A percentile compares a stretch with the other conserved stretches of the same genome.
These are phyloP conservation scores for Sander lucioperca DNA, from an alignment of 2,113 vertebrate species.

Conservation along the genomic window DNA sequence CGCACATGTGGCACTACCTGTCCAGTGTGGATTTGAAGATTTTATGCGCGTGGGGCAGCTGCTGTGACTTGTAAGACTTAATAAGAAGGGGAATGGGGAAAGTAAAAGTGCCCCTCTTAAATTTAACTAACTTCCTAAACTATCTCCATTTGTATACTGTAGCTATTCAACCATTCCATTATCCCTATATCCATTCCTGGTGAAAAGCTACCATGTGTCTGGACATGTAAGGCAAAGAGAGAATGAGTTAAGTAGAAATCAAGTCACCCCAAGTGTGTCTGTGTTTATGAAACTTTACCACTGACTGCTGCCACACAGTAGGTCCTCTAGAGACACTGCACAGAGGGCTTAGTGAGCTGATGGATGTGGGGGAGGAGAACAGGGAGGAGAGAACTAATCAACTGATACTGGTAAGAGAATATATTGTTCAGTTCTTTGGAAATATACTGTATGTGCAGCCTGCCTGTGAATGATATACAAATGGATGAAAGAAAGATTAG, in stretches of 20 bases:
- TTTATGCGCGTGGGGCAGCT: slow-evolving; percentile 83
- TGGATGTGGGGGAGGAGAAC: slow-evolving; percentile 4
- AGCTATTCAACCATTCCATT: slow-evolving; percentile 25
- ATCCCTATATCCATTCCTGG: slow-evolving; percentile 43
- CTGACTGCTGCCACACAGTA: slow-evolving; percentile 68
- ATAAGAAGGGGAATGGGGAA: slow-evolving; percentile 29
- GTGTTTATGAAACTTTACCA: slow-evolving; percentile 76
- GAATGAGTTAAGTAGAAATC: slow-evolving; percentile 54
- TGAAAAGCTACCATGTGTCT: slow-evolving; percentile 77
- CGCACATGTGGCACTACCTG: slow-evolving; percentile 86
- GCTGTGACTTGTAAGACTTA: slow-evolving; percentile 61
- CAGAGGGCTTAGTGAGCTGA: slow-evolving; percentile 36
- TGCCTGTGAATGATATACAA: not conserved
- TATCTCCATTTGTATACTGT: slow-evolving; percentile 34
- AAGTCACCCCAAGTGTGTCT: slow-evolving; percentile 67
- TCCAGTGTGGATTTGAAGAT: slow-evolving; percentile 79
- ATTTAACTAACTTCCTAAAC: slow-evolving; percentile 2
- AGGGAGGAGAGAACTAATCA: slow-evolving; percentile 17
- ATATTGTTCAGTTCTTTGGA: slow-evolving; percentile 1
- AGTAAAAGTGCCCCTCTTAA: slow-evolving; percentile 43
- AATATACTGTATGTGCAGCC: not conserved
- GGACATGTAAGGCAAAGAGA: slow-evolving; percentile 55
- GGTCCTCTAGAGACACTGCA: slow-evolving; percentile 57
- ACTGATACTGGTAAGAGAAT: not conserved
- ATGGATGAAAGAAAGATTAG: not conserved